These are phyloP conservation scores for Poeciliopsis infans DNA, from an alignment of 2,797 vertebrate species.

Conservation along the genomic window DNA sequence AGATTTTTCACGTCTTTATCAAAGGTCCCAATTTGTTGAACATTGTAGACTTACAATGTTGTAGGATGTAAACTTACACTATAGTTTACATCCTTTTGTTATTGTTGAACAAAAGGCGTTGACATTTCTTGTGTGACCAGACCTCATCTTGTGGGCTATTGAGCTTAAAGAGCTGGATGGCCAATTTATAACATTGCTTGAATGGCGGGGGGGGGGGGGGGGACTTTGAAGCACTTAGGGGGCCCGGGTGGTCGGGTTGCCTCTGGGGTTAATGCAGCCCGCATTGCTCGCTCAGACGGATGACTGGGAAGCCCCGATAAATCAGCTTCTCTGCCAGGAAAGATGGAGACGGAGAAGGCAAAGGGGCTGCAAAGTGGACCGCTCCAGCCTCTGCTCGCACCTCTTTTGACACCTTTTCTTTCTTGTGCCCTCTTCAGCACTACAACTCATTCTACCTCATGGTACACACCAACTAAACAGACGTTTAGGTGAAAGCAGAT, in stretches of 20 bases:
- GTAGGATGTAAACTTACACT: slow-evolving; percentile 26
- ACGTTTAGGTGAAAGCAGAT: slow-evolving; percentile 2
- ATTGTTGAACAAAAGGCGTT: slow-evolving; percentile 51
- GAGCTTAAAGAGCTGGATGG: slow-evolving; percentile 68
- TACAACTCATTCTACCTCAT: slow-evolving; percentile 31
- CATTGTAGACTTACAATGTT: too few relatives aligned
- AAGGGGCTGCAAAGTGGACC: slow-evolving; percentile 64
- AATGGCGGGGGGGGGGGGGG: slow-evolving; percentile 65
- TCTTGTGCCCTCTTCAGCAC: slow-evolving; percentile 47
- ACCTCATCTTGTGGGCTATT: slow-evolving; percentile 58
- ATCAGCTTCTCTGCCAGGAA: slow-evolving; percentile 77
- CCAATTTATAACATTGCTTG: slow-evolving; percentile 78
- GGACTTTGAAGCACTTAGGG: slow-evolving; percentile 80
- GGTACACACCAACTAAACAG: slow-evolving; percentile 50
- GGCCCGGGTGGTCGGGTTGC: slow-evolving; percentile 72
- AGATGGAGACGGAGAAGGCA: slow-evolving; percentile 61
- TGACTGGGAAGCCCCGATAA: slow-evolving; percentile 78
- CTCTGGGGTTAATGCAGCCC: slow-evolving; percentile 81
- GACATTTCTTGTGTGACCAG: slow-evolving; percentile 49
- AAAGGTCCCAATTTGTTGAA: background rate
- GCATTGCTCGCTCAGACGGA: slow-evolving; percentile 72
- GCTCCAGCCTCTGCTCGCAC: slow-evolving; percentile 62
- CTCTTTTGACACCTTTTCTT: slow-evolving; percentile 66
- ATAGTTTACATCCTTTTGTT: too few relatives aligned
- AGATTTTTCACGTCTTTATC: background rate